Evolutionary conservation across 2,113 vertebrate species (phyloP), one percentile per base, ranked within the genome.

Genomic region (Odontesthes bonariensis): DNA sequence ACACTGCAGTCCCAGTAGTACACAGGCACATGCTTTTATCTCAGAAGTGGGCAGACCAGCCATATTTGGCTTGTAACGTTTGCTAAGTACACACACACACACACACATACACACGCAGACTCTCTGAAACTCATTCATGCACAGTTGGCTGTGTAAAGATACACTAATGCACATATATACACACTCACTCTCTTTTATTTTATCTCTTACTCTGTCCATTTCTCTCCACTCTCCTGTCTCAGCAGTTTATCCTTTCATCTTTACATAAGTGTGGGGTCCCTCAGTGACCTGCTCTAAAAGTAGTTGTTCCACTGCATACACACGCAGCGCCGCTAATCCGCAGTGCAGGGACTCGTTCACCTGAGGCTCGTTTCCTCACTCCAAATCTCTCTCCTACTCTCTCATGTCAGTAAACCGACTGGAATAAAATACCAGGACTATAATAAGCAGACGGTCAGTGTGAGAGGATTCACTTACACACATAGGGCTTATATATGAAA

Each of bases 11-110:
- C 76, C 87, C 88, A 86, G 75, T 38, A 84, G 93, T 27, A 75
- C 55, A 54, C 81, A 88, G 69, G 81, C 31, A 73, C 82, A 86
- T 1, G 79, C 79, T 94, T 94, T 92, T 93, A 92, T 94, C 91
- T 91, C 79, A 75, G 79, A 86, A 90, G 76, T 86, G 83, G 75
- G 81, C 23, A 74, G 84, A 82, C 73, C 69, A 72, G 80, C 83
- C 70, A 32, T 88, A 88, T 92, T 88, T 90, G 89, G 85, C 90
- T 92, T 92, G 79, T 80, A 86, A 86, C 62, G 81, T 93, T 83
- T 86, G 40, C 85, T 54, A 23, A 77, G 64, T 49, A 6, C 51
- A 22, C 52, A 59, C 54, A 19, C 62, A 31, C 32, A 20, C 75
- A 14, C 58, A 17, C 53, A 54, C 52, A 57, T 31, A 68, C 53